Evolutionary conservation across 2,797 vertebrate species (phyloP).

Genomic region (Catostomus latipinnis): DNA sequence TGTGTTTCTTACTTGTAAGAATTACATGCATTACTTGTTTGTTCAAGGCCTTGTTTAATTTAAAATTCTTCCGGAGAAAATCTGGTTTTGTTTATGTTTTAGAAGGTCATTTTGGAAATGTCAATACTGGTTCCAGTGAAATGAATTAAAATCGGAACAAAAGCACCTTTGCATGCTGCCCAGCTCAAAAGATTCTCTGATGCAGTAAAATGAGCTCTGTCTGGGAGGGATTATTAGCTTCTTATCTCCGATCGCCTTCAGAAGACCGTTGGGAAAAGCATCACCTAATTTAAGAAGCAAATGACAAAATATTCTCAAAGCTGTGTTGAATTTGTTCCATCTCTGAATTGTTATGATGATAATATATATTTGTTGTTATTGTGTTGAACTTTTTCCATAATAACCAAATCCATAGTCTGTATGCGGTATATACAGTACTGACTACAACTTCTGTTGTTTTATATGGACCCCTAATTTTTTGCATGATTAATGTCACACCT

Average conservation of each 20-base stretch:
- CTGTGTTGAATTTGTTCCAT: conserved; percentile 34
- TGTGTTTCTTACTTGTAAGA: no score
- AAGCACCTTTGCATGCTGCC: conserved; percentile 18
- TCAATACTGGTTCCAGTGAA: conserved; percentile 32
- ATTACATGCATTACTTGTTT: no score
- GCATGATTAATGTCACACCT: background rate
- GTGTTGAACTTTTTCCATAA: background rate
- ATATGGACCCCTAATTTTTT: background rate
- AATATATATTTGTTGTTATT: conserved; percentile 10
- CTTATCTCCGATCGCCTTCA: conserved; percentile 42
- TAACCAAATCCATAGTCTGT: background rate
- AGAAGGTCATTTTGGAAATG: conserved; percentile 25
- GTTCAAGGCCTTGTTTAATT: conserved; percentile 38
- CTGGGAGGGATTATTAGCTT: conserved; percentile 49
- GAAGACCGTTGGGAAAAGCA: conserved; percentile 17
- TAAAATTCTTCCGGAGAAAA: conserved; percentile 30
- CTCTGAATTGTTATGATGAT: conserved; percentile 8
- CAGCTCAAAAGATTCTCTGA: conserved; percentile 29
- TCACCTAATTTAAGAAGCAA: conserved; percentile 24
- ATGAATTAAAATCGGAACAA: conserved; percentile 32
- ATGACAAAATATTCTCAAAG: conserved; percentile 25
- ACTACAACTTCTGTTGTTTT: background rate
- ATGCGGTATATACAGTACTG: background rate
- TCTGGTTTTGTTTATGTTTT: conserved; percentile 1
- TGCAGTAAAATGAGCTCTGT: conserved; percentile 42